phyloP scores from a whole-genome alignment of 2,888 invertebrate genomes.

The Craniophora ligustri region DNA sequence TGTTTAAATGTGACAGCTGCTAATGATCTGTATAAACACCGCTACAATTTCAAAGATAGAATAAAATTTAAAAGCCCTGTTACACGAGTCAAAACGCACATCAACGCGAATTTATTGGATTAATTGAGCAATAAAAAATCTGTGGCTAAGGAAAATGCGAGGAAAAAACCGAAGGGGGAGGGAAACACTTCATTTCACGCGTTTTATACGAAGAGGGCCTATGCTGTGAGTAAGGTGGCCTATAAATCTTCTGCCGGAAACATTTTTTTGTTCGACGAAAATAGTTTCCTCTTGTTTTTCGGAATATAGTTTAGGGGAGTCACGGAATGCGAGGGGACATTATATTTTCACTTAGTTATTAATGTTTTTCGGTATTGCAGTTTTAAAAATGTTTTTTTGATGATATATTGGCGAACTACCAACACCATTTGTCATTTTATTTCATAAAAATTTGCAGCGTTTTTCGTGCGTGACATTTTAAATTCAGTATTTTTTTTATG shows the following conservation, averaged over 20 bases:
- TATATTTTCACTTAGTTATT: slow-evolving; percentile 68
- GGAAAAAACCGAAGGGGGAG: slow-evolving; percentile 62
- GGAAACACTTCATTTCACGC: slow-evolving; percentile 88
- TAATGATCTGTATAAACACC: slow-evolving; percentile 42
- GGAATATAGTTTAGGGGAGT: slow-evolving; percentile 68
- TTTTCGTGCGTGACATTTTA: slow-evolving; percentile 41
- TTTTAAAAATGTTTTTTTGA: slow-evolving; percentile 66
- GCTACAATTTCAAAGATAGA: slow-evolving; percentile 46
- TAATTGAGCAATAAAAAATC: slow-evolving; percentile 84
- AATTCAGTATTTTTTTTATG: slow-evolving; percentile 40
- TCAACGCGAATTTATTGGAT: slow-evolving; percentile 72
- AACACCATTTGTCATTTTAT: slow-evolving; percentile 60
- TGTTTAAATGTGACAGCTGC: slow-evolving; percentile 40
- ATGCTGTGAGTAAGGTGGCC: slow-evolving; percentile 71
- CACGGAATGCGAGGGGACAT: slow-evolving; percentile 53
- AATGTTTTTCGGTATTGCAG: slow-evolving; percentile 68
- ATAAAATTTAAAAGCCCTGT: slow-evolving; percentile 64
- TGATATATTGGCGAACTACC: slow-evolving; percentile 55
- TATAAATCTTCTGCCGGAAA: slow-evolving; percentile 85
- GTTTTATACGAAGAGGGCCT: slow-evolving; percentile 78
- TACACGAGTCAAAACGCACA: slow-evolving; percentile 66
- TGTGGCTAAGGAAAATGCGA: slow-evolving; percentile 62
- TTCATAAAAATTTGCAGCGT: slow-evolving; percentile 44
- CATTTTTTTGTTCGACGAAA: slow-evolving; percentile 86
- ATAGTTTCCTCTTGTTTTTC: slow-evolving; percentile 86